Evolutionary conservation across 2,113 vertebrate species (phyloP).

Genomic region (Jaculus jaculus): DNA sequence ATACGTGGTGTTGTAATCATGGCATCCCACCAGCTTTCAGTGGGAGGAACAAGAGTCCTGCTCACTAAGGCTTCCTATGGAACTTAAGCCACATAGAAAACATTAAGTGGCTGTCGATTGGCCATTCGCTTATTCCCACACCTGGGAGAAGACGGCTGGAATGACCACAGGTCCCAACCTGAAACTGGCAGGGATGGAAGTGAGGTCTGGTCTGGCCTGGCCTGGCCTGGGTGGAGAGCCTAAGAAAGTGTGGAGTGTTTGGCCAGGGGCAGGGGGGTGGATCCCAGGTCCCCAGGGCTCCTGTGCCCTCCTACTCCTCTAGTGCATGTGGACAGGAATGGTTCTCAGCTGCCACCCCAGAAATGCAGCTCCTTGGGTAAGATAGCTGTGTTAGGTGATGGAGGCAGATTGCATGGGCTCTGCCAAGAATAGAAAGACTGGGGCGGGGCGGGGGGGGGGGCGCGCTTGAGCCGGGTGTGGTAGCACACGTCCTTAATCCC

Average conservation of each 20-base stretch:
- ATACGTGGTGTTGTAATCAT: not conserved
- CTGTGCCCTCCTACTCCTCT: not conserved
- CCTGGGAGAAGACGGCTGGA: not conserved
- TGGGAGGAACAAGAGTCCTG: not conserved
- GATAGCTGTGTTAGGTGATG: not conserved
- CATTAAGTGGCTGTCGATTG: not conserved
- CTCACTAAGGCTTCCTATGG: not conserved
- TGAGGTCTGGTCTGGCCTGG: no score
- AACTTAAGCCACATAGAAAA: conserved; percentile 16
- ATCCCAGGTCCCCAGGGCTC: not conserved
- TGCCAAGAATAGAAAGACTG: not conserved
- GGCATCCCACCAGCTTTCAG: not conserved
- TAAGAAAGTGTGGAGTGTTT: not conserved
- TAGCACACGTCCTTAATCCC: no score
- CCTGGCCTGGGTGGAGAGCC: not conserved
- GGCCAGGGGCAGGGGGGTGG: not conserved
- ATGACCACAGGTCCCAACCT: not conserved
- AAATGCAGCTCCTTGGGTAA: not conserved
- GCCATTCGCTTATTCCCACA: not conserved
- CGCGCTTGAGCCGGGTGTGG: no score
- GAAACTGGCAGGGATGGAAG: not conserved
- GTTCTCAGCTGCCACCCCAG: not conserved
- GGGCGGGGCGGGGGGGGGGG: no score
- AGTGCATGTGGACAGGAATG: no score
- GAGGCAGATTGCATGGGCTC: not conserved